Evolutionary conservation across 1,140 invertebrate species (phyloP), one percentile per base, ranked within the genome.

Genomic region (Maconellicoccus hirsutus): DNA sequence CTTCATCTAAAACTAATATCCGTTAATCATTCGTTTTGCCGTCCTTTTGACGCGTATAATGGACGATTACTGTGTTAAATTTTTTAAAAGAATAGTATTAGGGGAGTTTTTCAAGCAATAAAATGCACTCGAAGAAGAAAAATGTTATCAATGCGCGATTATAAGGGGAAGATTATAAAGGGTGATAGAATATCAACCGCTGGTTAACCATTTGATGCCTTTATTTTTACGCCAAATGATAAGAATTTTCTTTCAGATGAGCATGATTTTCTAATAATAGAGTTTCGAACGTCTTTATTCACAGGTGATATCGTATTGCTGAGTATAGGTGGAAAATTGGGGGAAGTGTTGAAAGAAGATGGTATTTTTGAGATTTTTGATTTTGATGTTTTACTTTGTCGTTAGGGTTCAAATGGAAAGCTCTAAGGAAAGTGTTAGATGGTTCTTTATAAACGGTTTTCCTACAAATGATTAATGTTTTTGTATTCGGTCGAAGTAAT

Each of bases 141-240:
- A 52, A 52, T 52, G 42, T 52, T 52, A 52, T 52, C 42, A 52
- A 52, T 52, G n/a, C 42, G 42, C 42, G 42, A 52, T 52, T 52
- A 52, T 52, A 52, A 16, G 42, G 42, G 29, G 42, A 52, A 52
- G 42, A 52, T 52, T 52, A 16, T 14, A 52, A 52, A 52, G 42
- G 42, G 42, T 52, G 42, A 52, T 52, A 19, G 42, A 52, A 52
- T 14, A 52, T 52, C 42, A 19, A 3, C n/a, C 42, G 10, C 12
- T 19, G 42, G 42, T 52, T 52, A 52, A 52, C 42, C 42, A 16
- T 52, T 52, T 52, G 42, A 52, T 19, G 42, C 42, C 12, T 52
- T 52, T 52, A 52, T 52, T 52, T 52, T 33, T 33, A 33, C 29
- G 29, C 29, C 29, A 33, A 33, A 33, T 33, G 3, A 33, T 33